These are phyloP conservation scores for Trichonephila clavipes DNA, from an alignment of 1,140 invertebrate genomes.

Conservation along the genomic window DNA sequence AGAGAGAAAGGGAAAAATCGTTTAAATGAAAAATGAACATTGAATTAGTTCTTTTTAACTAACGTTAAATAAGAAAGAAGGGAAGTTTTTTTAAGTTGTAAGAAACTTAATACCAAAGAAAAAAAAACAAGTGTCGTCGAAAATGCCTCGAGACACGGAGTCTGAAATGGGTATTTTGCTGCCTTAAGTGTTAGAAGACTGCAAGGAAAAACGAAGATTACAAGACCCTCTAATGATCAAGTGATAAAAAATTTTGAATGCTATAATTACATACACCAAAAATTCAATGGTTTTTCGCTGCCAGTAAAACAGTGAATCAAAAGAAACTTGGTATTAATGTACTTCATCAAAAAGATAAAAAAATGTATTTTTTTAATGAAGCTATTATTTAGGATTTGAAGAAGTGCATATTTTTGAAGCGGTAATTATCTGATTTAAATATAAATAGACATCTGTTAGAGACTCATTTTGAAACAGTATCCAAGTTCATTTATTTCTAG, in stretches of 20 bases:
- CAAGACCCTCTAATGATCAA: constrained; percentile 49
- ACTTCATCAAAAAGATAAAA: neutral
- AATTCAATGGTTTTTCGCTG: constrained; percentile 8
- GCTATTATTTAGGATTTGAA: neutral
- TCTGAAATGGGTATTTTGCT: constrained; percentile 54
- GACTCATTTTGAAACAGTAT: no score
- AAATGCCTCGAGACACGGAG: constrained; percentile 46
- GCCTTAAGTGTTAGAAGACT: constrained; percentile 51
- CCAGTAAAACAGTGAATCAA: constrained; percentile 29
- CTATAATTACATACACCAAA: constrained; percentile 28
- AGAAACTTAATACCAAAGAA: neutral
- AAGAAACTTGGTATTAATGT: neutral
- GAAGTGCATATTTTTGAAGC: neutral
- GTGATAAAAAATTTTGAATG: constrained; percentile 19
- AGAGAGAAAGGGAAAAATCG: constrained; percentile 4
- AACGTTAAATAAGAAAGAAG: constrained; percentile 23
- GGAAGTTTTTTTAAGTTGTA: neutral
- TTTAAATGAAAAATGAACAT: constrained; percentile 72
- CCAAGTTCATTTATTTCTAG: no score
- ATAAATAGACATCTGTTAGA: neutral
- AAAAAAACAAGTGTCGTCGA: constrained; percentile 41
- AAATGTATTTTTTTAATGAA: neutral
- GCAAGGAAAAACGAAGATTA: constrained; percentile 28
- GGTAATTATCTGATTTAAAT: neutral
- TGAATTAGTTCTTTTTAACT: constrained; percentile 71